These are phyloP conservation scores for Pseudomyrmex sp. DNA, from an alignment of 1,140 invertebrate genomes.

Conservation along the genomic window DNA sequence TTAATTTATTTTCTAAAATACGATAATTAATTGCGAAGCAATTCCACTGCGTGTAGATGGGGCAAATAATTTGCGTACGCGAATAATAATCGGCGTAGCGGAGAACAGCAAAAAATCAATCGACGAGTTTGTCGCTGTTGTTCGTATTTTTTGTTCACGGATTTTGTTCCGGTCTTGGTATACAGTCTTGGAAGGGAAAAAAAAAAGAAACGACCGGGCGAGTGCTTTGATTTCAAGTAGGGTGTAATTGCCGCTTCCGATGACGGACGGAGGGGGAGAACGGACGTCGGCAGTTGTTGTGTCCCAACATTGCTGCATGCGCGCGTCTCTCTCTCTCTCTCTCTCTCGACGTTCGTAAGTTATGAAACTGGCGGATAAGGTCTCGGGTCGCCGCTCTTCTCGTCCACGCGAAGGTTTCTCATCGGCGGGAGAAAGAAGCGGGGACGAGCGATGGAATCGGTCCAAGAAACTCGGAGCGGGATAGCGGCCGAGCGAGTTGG, in stretches of 20 bases:
- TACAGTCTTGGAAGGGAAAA: background rate
- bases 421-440: conserved; percentile 43
- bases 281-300: conserved; percentile 42
- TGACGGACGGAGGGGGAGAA: conserved; percentile 55
- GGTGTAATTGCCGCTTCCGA: conserved; percentile 72
- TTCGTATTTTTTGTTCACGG: background rate
- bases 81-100: no score
- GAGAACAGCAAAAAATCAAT: conserved; percentile 6
- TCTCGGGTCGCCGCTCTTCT: conserved; percentile 41
- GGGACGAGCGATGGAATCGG: conserved; percentile 39
- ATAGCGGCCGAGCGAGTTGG: conserved; percentile 22
- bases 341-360: conserved; percentile 77
- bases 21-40: no score
- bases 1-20: no score
- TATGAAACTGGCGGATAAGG: conserved; percentile 77
- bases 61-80: no score
- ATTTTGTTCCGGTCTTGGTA: conserved; percentile 37
- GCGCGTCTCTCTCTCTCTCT: conserved; percentile 42
- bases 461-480: conserved; percentile 59
- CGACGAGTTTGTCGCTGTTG: conserved; percentile 2
- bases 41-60: no score
- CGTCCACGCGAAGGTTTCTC: conserved; percentile 40
- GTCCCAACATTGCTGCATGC: conserved; percentile 79
- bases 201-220: conserved; percentile 43
- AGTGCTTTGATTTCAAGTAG: conserved; percentile 71